Conservation (phyloP, 2,113 vertebrate species). For the Synchiropus splendidus region DNA sequence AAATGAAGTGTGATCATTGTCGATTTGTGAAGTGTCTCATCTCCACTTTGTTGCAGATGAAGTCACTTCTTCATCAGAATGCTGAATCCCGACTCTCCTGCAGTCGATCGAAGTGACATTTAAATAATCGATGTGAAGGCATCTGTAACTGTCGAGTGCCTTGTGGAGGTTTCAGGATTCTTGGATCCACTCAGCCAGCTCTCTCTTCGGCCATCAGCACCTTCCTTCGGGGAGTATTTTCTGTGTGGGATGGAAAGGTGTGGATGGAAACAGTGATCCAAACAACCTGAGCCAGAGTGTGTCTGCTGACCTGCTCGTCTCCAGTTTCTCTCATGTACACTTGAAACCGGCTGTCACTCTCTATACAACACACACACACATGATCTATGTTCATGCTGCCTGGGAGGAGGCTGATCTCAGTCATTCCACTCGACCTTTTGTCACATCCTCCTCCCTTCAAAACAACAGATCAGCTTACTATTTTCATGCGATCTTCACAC, state of each 20-base stretch:
- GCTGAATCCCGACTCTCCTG: constrained; percentile 17
- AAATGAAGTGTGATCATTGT: too few species aligned
- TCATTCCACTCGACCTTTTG: constrained; percentile 20
- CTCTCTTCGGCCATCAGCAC: too few species aligned
- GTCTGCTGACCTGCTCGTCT: constrained; percentile 40
- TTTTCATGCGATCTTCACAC: constrained; percentile 3
- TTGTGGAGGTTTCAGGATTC: constrained; percentile 4
- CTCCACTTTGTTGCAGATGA: constrained; percentile 5
- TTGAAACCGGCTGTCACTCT: constrained; percentile 49
- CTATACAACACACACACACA: constrained; percentile 9
- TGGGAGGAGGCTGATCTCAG: constrained; percentile 21
- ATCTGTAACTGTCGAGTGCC: constrained; percentile 8
- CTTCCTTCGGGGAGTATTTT: constrained; percentile 1
- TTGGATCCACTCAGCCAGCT: too few species aligned
- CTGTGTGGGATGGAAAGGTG: constrained; percentile 20
- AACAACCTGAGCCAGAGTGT: constrained; percentile 42
- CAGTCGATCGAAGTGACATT: constrained; percentile 10
- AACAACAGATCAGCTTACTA: constrained; percentile 43
- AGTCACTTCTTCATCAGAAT: constrained; percentile 20
- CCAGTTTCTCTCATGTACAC: constrained; percentile 47
- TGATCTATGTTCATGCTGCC: constrained; percentile 15
- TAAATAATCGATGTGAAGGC: constrained; percentile 31
- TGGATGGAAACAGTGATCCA: constrained; percentile 57
- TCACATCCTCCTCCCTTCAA: constrained; percentile 38
- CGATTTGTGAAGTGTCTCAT: too few species aligned